Percentiles rank a stretch among this genome's conserved stretches.
Conservation (phyloP, 2,797 vertebrate genomes). For the Nothura maculosa region DNA sequence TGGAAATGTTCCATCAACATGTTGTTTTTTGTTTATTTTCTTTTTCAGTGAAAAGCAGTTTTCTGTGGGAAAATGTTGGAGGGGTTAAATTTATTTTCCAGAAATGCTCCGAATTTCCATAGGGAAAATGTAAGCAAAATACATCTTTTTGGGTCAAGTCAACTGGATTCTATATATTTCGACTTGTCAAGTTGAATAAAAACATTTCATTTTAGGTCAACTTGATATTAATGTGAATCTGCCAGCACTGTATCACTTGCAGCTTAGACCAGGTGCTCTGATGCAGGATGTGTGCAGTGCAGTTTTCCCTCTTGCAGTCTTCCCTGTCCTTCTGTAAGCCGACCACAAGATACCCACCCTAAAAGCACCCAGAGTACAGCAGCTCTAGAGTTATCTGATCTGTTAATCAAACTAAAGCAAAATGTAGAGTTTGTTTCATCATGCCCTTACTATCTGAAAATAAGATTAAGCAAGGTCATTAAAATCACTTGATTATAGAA, state of each 20-base stretch:
- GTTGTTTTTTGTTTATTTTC: not conserved
- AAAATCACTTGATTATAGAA: not conserved
- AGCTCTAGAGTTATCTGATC: not conserved
- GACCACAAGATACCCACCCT: not conserved
- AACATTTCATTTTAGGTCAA: conserved; percentile 11
- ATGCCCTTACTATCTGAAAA: not conserved
- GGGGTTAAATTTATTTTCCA: conserved; percentile 31
- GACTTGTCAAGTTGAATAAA: conserved; percentile 29
- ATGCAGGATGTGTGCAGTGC: not conserved
- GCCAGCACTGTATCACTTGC: not conserved
- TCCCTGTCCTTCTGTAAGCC: not conserved
- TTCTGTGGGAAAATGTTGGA: conserved; percentile 63
- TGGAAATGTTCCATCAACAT: conserved; percentile 36
- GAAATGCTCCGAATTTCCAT: conserved; percentile 46
- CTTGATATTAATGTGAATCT: not conserved
- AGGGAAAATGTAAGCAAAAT: conserved; percentile 64
- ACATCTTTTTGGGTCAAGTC: conserved; percentile 35
- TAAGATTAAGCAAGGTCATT: not conserved
- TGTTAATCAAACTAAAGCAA: not conserved
- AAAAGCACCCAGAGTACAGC: not conserved
- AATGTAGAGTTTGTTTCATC: not conserved
- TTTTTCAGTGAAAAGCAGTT: not conserved
- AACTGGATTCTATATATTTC: conserved; percentile 41
- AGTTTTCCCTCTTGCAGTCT: not conserved
- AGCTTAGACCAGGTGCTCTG: not conserved